Conservation (phyloP, 2,113 vertebrate species). For the Takifugu flavidus region DNA sequence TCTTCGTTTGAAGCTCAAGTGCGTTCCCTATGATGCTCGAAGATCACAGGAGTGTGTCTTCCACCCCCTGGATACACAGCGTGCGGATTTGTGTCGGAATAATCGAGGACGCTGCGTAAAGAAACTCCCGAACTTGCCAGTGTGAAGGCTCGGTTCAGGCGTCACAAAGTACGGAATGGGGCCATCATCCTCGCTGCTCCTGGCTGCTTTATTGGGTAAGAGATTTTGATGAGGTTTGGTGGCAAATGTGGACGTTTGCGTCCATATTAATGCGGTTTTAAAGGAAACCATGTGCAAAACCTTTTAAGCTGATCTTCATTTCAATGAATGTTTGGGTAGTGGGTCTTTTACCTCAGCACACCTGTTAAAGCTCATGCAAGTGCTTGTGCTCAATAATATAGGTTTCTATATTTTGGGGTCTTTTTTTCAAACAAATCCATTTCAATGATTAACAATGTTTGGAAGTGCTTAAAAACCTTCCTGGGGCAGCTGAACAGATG, state of each 20-base stretch:
- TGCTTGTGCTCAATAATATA: no score
- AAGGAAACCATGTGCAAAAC: not conserved
- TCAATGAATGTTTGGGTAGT: not conserved
- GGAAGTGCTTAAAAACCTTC: slow-evolving; percentile 26
- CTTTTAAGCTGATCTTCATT: not conserved
- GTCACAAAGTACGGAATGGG: slow-evolving; percentile 35
- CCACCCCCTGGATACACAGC: slow-evolving; percentile 43
- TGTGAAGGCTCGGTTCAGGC: slow-evolving; percentile 9
- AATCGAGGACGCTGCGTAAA: slow-evolving; percentile 36
- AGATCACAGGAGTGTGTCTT: slow-evolving; percentile 8
- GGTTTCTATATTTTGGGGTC: no score
- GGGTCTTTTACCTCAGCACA: slow-evolving; percentile 15
- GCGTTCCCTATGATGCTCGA: slow-evolving; percentile 34
- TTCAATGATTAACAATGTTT: slow-evolving; percentile 20
- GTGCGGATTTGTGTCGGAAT: slow-evolving; percentile 33
- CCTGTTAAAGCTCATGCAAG: slow-evolving; percentile 22
- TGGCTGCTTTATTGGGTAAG: slow-evolving; percentile 55
- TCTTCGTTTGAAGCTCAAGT: not conserved
- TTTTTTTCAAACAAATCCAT: not conserved
- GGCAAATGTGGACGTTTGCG: not conserved
- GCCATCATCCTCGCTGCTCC: slow-evolving; percentile 23
- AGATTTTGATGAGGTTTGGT: not conserved
- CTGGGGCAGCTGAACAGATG: slow-evolving; percentile 47
- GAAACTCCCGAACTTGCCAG: not conserved
- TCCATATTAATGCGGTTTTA: no score